Base-by-base conservation (phyloP, 2,113 vertebrate species). In the Gadus macrocephalus region DNA sequence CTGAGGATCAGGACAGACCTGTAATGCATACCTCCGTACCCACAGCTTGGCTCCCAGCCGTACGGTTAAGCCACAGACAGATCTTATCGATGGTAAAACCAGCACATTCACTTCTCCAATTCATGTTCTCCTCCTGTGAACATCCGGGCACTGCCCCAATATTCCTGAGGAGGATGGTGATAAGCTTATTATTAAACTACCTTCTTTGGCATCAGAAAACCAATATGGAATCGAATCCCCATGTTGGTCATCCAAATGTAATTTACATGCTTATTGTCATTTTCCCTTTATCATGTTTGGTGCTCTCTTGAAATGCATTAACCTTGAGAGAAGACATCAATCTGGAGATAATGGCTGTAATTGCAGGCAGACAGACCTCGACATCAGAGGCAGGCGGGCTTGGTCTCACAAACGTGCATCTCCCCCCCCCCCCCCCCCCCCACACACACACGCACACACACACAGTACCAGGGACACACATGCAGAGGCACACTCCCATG, bases 281-380 rank as follows among this genome's bases (percentile, higher is more conserved):
- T 85, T 79, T 74, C 68, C 62, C 70, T 77, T 84, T 65, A 81
- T 81, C 71, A 72, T 49, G 69, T 89, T 80, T 78, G 70, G 66
- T 78, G 70, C 81, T 70, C 72, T 75, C 72, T 75, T 73, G 77
- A 81, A 80, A 75, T 72, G 78, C 84, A 89, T 89, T 86, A 85
- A 74, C 72, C 81, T 79, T 71, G 72, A 76, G 78, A 86, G 81
- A 76, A 75, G 81, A 83, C 82, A 88, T 89, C 83, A 81, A 88
- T 90, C 82, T 77, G 79, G 35, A 61, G 72, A 78, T 89, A 86
- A 90, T 87, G 85, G 82, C 68, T 66, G 69, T 89, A 89, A 89
- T 90, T 83, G 81, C 83, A 75, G 71, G 74, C 77, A 78, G 81
- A 66, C 68, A 61, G 68, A 59, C 61, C 67, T 60, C 66, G 68